Conservation (phyloP, 1,140 invertebrate genomes). For the Drosophila auraria region DNA sequence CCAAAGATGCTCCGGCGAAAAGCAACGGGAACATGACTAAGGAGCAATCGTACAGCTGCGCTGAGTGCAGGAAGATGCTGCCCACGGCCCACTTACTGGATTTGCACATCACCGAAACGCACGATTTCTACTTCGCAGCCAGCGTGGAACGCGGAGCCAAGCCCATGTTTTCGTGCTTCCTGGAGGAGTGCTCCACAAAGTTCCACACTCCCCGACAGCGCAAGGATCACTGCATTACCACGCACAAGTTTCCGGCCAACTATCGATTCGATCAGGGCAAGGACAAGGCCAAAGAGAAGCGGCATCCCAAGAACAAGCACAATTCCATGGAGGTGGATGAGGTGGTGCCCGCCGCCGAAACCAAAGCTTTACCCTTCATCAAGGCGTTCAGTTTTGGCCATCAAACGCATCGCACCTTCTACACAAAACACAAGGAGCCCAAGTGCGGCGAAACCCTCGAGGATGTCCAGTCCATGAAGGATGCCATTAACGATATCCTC, state of each 20-base stretch:
- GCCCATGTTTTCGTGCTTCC: conserved; percentile 89
- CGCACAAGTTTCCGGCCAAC: conserved; percentile 89
- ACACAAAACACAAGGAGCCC: conserved; percentile 13
- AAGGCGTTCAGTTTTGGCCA: conserved; percentile 59
- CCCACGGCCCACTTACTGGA: conserved; percentile 89
- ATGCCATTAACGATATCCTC: conserved; percentile 59
- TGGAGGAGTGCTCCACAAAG: conserved; percentile 88
- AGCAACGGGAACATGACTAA: conserved; percentile 6
- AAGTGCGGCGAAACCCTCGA: conserved; percentile 31
- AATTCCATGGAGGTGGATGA: conserved; percentile 61
- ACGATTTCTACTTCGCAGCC: conserved; percentile 89
- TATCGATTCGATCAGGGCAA: conserved; percentile 87
- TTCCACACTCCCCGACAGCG: conserved; percentile 87
- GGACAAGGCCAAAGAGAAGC: conserved; percentile 31
- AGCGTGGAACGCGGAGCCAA: conserved; percentile 86
- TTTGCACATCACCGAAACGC: conserved; percentile 89
- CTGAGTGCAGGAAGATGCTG: conserved; percentile 87
- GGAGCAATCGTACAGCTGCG: conserved; percentile 59
- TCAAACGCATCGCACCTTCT: conserved; percentile 49
- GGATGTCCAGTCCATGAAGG: conserved; percentile 56
- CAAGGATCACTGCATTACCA: conserved; percentile 87
- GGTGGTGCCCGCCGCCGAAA: not conserved
- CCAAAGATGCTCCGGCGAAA: conserved; percentile 5
- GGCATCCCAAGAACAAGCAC: not conserved
- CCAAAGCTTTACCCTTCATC: conserved; percentile 15